Conservation (phyloP, 2,888 invertebrate genomes). For the Formica aserva region DNA sequence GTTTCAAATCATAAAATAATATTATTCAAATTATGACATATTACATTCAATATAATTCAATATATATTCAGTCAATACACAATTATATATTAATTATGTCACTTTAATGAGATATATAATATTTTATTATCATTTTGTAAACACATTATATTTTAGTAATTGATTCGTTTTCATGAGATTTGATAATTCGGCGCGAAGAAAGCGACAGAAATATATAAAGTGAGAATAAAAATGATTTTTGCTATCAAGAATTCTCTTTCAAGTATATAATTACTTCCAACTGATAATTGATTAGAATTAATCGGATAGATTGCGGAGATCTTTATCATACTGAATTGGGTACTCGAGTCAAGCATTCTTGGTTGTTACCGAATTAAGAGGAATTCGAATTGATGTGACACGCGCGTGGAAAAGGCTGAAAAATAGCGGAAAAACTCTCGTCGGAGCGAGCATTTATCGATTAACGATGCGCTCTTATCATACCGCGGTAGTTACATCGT, state of each 20-base stretch:
- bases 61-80: too few species aligned
- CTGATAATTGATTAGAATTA: neutral
- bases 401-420: neutral
- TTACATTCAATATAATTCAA: too few species aligned
- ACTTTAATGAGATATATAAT: neutral
- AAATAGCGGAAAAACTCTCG: neutral
- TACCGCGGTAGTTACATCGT: neutral
- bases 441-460: slow-evolving; percentile 6
- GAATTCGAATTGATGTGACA: neutral
- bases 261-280: neutral
- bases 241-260: neutral
- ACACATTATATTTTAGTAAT: neutral
- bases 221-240: neutral
- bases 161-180: neutral
- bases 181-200: neutral
- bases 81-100: too few species aligned
- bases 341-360: neutral
- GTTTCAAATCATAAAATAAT: neutral
- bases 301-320: neutral
- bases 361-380: neutral
- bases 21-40: neutral
- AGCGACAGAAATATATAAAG: neutral
- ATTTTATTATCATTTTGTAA: neutral
- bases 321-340: neutral
- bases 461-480: slow-evolving; percentile 18